These are phyloP conservation scores for Pongo abelii DNA, from an alignment of 2,113 vertebrate genomes.

Conservation along the genomic window DNA sequence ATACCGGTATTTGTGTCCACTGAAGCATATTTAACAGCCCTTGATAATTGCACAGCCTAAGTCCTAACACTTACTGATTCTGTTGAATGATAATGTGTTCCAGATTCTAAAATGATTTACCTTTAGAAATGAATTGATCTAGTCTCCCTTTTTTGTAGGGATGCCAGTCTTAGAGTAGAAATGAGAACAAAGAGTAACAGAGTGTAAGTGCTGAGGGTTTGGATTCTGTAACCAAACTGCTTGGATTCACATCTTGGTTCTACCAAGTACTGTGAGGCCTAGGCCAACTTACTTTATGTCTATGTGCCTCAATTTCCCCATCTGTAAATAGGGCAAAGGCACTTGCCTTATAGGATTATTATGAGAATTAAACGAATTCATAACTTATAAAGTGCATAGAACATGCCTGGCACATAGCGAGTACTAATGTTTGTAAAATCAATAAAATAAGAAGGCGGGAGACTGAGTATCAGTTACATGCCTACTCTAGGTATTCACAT, in stretches of 20 bases:
- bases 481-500: background rate
- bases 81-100: background rate
- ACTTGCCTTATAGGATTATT: background rate
- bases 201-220: background rate
- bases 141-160: background rate
- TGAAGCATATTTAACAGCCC: background rate
- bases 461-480: background rate
- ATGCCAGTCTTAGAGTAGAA: background rate
- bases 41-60: background rate
- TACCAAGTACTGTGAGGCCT: background rate
- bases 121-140: constrained; percentile 18
- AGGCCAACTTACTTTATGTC: background rate
- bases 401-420: background rate
- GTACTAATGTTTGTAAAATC: background rate
- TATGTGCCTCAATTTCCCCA: background rate
- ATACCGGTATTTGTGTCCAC: background rate
- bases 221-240: background rate
- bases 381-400: background rate
- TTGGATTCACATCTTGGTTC: background rate
- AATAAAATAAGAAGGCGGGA: background rate
- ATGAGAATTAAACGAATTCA: background rate
- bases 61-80: background rate
- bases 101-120: background rate
- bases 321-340: background rate
- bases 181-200: background rate